A percentile compares a stretch with the other conserved stretches of the same genome.
These are phyloP conservation scores for Trogon melanurus DNA, from an alignment of 2,113 vertebrate species.

Conservation along the genomic window DNA sequence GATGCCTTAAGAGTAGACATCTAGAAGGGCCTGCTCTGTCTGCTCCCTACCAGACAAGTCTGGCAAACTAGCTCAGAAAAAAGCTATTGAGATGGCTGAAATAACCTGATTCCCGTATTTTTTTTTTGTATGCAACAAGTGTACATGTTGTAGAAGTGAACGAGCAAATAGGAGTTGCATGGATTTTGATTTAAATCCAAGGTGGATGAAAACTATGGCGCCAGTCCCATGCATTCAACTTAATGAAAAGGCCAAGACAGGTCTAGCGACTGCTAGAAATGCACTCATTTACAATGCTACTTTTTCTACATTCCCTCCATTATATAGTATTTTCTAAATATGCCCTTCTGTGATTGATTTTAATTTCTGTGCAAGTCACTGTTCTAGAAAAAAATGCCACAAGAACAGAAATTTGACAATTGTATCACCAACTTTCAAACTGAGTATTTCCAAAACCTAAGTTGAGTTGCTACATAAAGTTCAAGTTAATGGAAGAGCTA, in stretches of 20 bases:
- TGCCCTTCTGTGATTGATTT: rapidly evolving
- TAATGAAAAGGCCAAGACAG: background rate
- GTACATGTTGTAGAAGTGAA: background rate
- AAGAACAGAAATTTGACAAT: background rate
- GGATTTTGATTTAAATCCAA: background rate
- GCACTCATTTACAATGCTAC: background rate
- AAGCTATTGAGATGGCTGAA: background rate
- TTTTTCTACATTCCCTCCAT: background rate
- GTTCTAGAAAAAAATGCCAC: background rate
- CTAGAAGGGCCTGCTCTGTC: background rate
- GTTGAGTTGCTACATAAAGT: background rate
- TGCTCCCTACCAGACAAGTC: background rate
- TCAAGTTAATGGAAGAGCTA: background rate
- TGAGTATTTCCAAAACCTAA: background rate
- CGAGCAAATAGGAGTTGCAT: background rate
- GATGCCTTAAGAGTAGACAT: background rate
- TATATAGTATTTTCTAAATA: background rate
- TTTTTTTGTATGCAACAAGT: background rate
- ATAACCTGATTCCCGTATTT: background rate
- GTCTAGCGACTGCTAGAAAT: background rate
- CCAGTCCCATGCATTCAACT: background rate
- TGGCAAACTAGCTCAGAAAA: background rate
- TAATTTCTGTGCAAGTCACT: background rate
- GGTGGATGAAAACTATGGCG: background rate
- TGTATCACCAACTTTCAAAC: background rate